phyloP scores from a whole-genome alignment of 2,888 invertebrate genomes.

The Metacarcinus magister region DNA sequence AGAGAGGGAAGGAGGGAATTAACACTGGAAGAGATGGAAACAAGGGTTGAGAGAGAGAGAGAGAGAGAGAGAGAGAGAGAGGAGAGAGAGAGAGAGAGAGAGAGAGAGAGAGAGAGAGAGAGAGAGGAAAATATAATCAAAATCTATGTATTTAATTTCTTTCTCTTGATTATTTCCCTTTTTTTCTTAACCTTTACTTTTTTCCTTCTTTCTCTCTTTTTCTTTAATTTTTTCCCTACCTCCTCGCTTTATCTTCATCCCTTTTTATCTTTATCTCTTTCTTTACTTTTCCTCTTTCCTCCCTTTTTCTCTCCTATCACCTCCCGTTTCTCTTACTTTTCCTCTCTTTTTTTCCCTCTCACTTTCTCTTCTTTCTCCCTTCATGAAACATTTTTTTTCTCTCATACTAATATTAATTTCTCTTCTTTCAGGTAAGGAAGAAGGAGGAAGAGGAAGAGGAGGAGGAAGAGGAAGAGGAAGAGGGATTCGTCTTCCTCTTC shows the following conservation, averaged over 20 bases:
- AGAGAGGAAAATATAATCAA: too few relatives aligned
- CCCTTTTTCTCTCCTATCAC: neutral
- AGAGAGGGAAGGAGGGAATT: constrained; percentile 26
- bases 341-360: neutral
- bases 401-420: too few relatives aligned
- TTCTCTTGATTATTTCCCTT: neutral
- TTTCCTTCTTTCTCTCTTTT: too few relatives aligned
- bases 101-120: neutral
- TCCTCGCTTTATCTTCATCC: too few relatives aligned
- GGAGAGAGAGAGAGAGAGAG: neutral
- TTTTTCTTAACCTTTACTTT: too few relatives aligned
- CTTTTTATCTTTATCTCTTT: neutral
- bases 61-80: neutral
- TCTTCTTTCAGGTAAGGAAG: too few relatives aligned
- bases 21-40: constrained; percentile 4
- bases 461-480: too few relatives aligned
- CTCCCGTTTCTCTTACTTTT: neutral
- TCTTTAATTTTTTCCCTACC: too few relatives aligned
- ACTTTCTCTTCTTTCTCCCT: neutral
- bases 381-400: too few relatives aligned
- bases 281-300: neutral
- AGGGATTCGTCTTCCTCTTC: too few relatives aligned
- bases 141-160: neutral
- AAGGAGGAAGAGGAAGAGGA: too few relatives aligned
- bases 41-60: neutral